Evolutionary conservation across 2,888 invertebrate genomes (phyloP).

Genomic region (Tenthredo scrophulariae): DNA sequence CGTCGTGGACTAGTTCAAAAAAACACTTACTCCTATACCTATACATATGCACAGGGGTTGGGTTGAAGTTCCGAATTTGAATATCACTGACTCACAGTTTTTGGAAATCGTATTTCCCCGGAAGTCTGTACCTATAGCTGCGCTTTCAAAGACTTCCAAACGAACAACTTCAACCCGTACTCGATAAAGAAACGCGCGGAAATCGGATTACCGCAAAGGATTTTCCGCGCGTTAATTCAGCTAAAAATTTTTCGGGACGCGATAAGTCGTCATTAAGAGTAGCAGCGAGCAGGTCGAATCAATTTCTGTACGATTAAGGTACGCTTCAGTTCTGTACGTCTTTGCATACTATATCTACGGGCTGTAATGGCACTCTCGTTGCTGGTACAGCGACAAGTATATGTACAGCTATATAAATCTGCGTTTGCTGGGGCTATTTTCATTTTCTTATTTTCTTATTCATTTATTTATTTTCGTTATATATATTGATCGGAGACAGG

Average conservation of each 20-base stretch:
- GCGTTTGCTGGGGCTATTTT: conserved; percentile 7
- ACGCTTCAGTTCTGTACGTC: conserved; percentile 12
- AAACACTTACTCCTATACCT: too few species aligned
- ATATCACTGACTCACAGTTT: too few species aligned
- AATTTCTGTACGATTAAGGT: neutral
- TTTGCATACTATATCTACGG: neutral
- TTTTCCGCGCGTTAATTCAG: neutral
- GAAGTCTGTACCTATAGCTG: too few species aligned
- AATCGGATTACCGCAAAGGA: neutral
- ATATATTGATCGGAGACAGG: neutral
- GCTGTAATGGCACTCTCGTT: neutral
- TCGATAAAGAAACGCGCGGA: too few species aligned
- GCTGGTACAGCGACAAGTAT: neutral
- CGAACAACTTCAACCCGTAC: too few species aligned
- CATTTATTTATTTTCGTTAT: neutral
- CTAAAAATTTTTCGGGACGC: neutral
- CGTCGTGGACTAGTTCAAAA: too few species aligned
- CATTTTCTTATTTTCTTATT: neutral
- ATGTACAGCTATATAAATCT: conserved; percentile 21
- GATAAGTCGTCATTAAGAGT: conserved; percentile 44
- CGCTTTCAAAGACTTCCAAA: too few species aligned
- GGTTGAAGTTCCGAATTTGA: too few species aligned
- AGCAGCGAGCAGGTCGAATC: conserved; percentile 35
- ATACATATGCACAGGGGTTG: too few species aligned
- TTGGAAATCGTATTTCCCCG: too few species aligned